These are phyloP conservation scores for Neodiprion lecontei DNA, from an alignment of 1,140 invertebrate genomes.

Conservation along the genomic window DNA sequence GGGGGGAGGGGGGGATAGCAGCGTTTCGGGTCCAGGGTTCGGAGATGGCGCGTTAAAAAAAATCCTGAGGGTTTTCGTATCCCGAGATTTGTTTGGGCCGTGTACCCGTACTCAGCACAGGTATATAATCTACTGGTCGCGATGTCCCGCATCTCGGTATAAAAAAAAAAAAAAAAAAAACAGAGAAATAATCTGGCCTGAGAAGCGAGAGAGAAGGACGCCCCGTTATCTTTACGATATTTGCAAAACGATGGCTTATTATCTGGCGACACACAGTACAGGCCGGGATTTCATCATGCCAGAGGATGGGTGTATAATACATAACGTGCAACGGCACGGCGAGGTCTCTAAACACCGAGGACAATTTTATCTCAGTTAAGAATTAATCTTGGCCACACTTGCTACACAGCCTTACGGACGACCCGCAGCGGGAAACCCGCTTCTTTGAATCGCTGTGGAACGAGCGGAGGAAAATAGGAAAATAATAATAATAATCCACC, in stretches of 20 bases:
- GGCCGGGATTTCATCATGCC: neutral
- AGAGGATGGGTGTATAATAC: neutral
- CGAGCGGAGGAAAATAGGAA: neutral
- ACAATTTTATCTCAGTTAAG: neutral
- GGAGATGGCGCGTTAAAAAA: neutral
- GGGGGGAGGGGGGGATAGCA: neutral
- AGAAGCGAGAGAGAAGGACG: neutral
- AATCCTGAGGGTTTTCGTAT: conserved; percentile 6
- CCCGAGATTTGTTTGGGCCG: neutral
- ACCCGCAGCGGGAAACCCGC: neutral
- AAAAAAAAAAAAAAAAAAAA: no score
- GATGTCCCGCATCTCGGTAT: no score
- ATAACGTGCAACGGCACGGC: no score
- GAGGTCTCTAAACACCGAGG: neutral
- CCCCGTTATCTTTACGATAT: conserved; percentile 4
- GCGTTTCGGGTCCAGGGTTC: neutral
- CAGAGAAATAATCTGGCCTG: no score
- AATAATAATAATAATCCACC: neutral
- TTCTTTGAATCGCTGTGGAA: neutral
- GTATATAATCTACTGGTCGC: neutral
- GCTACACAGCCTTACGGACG: neutral
- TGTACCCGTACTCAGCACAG: neutral
- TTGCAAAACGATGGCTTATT: neutral
- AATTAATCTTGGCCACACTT: conserved; percentile 3
- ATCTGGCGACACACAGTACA: neutral